Base-by-base conservation (phyloP, 2,113 vertebrate genomes). In the Engraulis encrasicolus region DNA sequence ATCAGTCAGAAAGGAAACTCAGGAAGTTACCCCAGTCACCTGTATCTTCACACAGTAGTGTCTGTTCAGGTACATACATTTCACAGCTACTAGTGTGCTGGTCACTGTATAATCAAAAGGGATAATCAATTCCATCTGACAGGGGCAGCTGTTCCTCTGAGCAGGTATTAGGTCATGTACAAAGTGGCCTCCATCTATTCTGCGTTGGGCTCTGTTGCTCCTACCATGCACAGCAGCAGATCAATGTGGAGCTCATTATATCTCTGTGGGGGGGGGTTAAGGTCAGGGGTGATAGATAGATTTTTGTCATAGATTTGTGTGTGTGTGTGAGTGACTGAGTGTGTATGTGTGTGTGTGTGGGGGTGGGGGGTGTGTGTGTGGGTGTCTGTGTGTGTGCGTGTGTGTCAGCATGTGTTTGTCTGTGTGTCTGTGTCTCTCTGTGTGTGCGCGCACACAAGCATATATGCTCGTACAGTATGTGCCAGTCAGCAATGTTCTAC, bases 401-500 rank as follows among this genome's bases (percentile, higher is more conserved):
- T 45, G 40, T 45, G 40, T 45, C 3, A 45, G 40, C 9, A 9
- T 45, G 4, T 45, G 40, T 45, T 5, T 45, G 9, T 45, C 4
- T 45, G 40, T 45, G 40, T 45, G 40, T 45, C 4, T 45, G 40
- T 45, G 40, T 45, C 4, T 45, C 4, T 9, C 40, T 45, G 40
- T 45, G 40, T 45, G 9, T 9, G 40, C 9, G 9, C 9, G 40
- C 9, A 5, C 9, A 45, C 40, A n/a, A n/a, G 40, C 9, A 9
- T 45, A 5, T 45, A 9, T 45, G 40, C 40, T 5, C 9, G 40
- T 45, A 9, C 40, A 45, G 9, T 45, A 9, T 45, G 36, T 3
- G 40, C 31, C 0, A 5, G 34, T n/a, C 11, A 23, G 27, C 9
- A 49, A 20, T n/a, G 18, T 2, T 5, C 0, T 48, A 52, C 96